These are phyloP conservation scores for Philopedon plagiatum DNA, from an alignment of 2,888 invertebrate species.

Conservation along the genomic window DNA sequence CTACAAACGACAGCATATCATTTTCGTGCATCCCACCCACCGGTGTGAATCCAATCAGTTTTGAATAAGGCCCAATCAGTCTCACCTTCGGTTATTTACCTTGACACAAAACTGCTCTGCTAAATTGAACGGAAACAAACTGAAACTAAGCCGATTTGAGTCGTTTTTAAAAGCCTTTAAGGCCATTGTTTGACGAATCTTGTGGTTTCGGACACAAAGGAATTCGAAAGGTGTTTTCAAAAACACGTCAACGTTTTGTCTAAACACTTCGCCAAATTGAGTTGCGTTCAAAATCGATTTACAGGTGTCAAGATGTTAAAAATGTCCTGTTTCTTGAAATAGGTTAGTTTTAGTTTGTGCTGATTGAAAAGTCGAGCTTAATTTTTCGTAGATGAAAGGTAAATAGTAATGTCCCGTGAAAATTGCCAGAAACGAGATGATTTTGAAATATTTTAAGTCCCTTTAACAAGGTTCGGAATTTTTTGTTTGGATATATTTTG, in stretches of 20 bases:
- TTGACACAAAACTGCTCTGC: constrained; percentile 36
- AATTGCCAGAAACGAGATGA: too few species aligned
- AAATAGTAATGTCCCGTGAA: too few species aligned
- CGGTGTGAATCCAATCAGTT: constrained; percentile 34
- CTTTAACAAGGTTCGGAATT: too few species aligned
- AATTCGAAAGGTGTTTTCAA: constrained; percentile 13
- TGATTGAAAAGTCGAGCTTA: too few species aligned
- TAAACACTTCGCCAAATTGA: constrained; percentile 36
- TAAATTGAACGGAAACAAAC: constrained; percentile 39
- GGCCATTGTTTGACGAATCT: constrained; percentile 25
- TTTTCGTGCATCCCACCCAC: constrained; percentile 13
- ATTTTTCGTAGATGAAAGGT: too few species aligned
- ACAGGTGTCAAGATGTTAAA: constrained; percentile 31
- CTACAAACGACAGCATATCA: not conserved
- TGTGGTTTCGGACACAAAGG: constrained; percentile 34
- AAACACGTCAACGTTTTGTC: constrained; percentile 32
- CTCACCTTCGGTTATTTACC: constrained; percentile 38
- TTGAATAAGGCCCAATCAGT: constrained; percentile 23
- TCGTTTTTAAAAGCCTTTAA: constrained; percentile 19
- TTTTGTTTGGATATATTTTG: too few species aligned
- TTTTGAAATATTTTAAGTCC: too few species aligned
- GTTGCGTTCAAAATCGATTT: constrained; percentile 43
- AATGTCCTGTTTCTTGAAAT: not conserved
- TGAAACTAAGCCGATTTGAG: constrained; percentile 35
- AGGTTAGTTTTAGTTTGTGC: not conserved